Evolutionary conservation across 2,113 vertebrate species (phyloP).

Genomic region (Corythornis cristatus): DNA sequence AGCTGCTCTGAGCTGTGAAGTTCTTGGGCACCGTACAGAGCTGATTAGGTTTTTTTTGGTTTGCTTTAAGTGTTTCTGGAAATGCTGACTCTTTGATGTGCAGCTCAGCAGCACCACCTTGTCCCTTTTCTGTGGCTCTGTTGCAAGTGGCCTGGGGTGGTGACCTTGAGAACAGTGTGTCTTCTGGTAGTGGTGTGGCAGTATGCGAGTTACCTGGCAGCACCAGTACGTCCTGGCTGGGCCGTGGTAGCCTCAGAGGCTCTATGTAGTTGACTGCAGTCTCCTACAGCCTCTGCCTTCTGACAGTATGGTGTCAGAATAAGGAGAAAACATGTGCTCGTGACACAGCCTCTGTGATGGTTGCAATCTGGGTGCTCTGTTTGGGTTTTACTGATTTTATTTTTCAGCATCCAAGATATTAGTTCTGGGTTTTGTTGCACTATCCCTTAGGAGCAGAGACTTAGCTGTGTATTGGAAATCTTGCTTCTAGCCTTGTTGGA

Average conservation of each 20-base stretch:
- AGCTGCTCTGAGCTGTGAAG: neutral
- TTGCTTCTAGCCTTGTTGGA: neutral
- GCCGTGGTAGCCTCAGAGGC: neutral
- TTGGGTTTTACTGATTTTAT: neutral
- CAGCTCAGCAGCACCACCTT: neutral
- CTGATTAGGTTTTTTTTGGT: neutral
- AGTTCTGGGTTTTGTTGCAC: neutral
- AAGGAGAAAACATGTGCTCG: neutral
- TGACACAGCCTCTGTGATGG: neutral
- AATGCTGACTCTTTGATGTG: neutral
- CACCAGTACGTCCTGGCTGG: neutral
- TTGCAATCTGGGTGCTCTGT: neutral
- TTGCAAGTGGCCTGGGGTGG: neutral
- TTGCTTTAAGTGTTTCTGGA: neutral
- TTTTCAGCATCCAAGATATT: neutral
- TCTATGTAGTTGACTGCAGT: neutral
- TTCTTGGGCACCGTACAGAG: neutral
- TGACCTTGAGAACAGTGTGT: neutral
- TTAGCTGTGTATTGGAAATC: neutral
- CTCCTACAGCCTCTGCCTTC: neutral
- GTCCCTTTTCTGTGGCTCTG: neutral
- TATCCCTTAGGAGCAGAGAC: neutral
- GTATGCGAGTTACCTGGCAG: neutral
- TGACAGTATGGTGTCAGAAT: neutral
- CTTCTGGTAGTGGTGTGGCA: neutral